phyloP scores from a whole-genome alignment of 2,888 invertebrate species.

The Idaea dimidiata region DNA sequence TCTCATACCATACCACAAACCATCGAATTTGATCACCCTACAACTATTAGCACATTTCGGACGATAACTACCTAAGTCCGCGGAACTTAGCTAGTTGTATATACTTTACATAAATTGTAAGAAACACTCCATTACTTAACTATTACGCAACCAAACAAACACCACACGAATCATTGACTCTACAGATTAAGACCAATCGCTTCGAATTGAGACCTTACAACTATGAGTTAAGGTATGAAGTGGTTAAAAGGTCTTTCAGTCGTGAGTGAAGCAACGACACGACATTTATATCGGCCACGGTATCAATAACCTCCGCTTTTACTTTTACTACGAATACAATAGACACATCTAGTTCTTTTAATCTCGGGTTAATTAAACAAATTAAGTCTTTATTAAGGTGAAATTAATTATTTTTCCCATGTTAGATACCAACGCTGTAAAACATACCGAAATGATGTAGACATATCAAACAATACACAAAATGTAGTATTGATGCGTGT shows the following conservation, averaged over 20 bases:
- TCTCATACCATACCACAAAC: no score
- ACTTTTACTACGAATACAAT: constrained; percentile 43
- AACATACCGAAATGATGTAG: no score
- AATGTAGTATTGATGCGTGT: no score
- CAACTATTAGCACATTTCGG: no score
- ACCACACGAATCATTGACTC: constrained; percentile 25
- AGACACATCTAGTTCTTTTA: constrained; percentile 3
- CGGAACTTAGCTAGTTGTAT: no score
- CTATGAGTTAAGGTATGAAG: constrained; percentile 12
- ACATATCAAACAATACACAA: no score
- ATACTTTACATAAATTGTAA: constrained; percentile 1
- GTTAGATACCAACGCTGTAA: no score
- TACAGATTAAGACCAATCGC: neutral
- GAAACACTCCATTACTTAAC: constrained; percentile 4
- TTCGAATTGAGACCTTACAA: constrained; percentile 15
- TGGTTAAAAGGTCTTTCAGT: constrained; percentile 5
- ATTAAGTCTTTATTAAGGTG: neutral
- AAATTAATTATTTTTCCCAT: no score
- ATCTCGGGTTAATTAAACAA: neutral
- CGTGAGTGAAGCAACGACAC: constrained; percentile 36
- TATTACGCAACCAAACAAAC: constrained; percentile 11
- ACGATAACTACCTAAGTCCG: no score
- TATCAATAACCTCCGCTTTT: constrained; percentile 57
- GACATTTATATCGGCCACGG: constrained; percentile 48
- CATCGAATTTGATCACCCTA: no score